phyloP scores from a whole-genome alignment of 1,140 invertebrate genomes.

The Idris sp. region DNA sequence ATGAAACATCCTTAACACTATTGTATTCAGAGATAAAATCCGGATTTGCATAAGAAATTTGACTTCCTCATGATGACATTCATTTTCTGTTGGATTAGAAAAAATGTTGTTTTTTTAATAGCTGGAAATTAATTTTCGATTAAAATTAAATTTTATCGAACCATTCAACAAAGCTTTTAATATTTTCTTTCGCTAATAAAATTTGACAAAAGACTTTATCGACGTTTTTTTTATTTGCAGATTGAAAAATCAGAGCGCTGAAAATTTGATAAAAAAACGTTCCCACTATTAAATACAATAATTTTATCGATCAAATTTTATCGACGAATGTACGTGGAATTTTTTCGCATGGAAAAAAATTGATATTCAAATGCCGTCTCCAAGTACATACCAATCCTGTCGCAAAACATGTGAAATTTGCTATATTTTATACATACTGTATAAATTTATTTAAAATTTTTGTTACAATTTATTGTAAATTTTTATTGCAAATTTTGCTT shows the following conservation, averaged over 20 bases:
- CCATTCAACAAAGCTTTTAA: no score
- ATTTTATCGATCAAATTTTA: conserved; percentile 38
- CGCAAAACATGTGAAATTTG: conserved; percentile 11
- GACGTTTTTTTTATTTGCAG: background rate
- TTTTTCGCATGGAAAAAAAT: conserved; percentile 29
- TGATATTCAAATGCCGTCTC: conserved; percentile 41
- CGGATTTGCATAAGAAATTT: conserved; percentile 43
- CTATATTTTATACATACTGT: conserved; percentile 37
- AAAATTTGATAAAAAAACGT: conserved; percentile 32
- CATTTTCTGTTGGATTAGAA: no score
- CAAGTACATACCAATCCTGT: conserved; percentile 14
- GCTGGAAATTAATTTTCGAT: conserved; percentile 11
- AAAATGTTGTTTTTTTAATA: no score
- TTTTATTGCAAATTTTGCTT: no score
- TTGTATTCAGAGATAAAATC: conserved; percentile 49
- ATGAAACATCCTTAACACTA: no score
- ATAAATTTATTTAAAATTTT: no score
- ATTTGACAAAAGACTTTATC: conserved; percentile 4
- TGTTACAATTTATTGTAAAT: no score
- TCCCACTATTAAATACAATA: conserved; percentile 32
- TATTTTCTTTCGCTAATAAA: no score
- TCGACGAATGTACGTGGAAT: conserved; percentile 25
- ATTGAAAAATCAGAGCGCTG: conserved; percentile 10
- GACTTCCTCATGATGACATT: no score
- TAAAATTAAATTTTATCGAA: no score